Evolutionary conservation across 2,113 vertebrate species (phyloP).

Genomic region (Tetraodon nigroviridis): DNA sequence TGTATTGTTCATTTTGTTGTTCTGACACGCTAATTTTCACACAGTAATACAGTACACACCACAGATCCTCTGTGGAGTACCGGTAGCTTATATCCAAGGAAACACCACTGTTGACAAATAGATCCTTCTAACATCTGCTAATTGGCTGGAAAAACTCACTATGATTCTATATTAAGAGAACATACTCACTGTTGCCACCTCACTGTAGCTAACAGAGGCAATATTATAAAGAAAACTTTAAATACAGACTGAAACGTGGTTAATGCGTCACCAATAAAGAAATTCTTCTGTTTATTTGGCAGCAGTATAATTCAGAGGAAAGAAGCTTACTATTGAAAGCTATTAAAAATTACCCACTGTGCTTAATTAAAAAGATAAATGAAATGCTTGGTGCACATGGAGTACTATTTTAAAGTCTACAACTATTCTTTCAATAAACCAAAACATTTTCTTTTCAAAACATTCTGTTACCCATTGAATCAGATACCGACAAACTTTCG

Average conservation of each 20-base stretch:
- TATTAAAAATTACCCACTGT: conserved; percentile 34
- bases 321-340: conserved; percentile 14
- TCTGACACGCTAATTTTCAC: conserved; percentile 45
- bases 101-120: conserved; percentile 33
- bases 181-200: neutral
- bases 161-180: conserved; percentile 16
- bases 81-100: conserved; percentile 25
- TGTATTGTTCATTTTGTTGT: conserved; percentile 44
- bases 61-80: neutral
- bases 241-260: neutral
- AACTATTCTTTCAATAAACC: conserved; percentile 18
- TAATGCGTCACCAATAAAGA: conserved; percentile 3
- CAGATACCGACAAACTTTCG: neutral
- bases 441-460: conserved; percentile 8
- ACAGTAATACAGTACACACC: conserved; percentile 18
- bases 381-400: conserved; percentile 19
- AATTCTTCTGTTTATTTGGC: conserved; percentile 20
- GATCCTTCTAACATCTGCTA: conserved; percentile 24
- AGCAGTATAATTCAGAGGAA: conserved; percentile 10
- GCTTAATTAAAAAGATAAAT: conserved; percentile 52
- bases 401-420: neutral
- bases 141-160: conserved; percentile 36
- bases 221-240: neutral
- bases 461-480: neutral
- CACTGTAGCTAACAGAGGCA: conserved; percentile 2